These are phyloP conservation scores for Premnoplex brunnescens DNA, from an alignment of 2,797 vertebrate species.

Conservation along the genomic window DNA sequence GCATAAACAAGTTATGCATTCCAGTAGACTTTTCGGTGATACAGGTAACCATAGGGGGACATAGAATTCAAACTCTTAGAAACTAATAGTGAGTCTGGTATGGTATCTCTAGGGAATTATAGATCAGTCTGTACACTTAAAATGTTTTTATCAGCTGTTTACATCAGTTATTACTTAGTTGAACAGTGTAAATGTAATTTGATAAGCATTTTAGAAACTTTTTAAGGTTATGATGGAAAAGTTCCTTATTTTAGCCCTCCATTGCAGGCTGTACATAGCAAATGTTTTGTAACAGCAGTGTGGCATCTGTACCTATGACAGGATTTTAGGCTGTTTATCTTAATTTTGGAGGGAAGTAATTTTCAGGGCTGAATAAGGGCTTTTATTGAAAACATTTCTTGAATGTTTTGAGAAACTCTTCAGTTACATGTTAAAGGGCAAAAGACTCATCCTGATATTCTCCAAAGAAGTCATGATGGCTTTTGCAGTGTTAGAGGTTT, in stretches of 20 bases:
- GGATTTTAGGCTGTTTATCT: background rate
- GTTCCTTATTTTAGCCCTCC: background rate
- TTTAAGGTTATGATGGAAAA: background rate
- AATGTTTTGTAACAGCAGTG: background rate
- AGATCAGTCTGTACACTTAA: background rate
- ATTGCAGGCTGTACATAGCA: background rate
- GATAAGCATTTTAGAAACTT: background rate
- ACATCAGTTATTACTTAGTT: background rate
- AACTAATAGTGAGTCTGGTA: background rate
- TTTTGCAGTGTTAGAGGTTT: background rate
- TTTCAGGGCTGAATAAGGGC: background rate
- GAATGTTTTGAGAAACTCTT: background rate
- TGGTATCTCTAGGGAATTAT: background rate
- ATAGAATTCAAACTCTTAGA: background rate
- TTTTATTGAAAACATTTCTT: background rate
- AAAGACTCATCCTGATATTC: background rate
- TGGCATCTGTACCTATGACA: background rate
- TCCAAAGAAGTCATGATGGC: background rate
- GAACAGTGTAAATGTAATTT: background rate
- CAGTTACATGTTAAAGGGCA: background rate
- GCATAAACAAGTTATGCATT: background rate
- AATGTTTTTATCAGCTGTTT: background rate
- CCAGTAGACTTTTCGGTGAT: background rate
- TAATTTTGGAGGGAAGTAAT: background rate
- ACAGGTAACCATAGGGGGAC: background rate